phyloP scores from a whole-genome alignment of 2,113 vertebrate species.

The Pollachius pollachius region DNA sequence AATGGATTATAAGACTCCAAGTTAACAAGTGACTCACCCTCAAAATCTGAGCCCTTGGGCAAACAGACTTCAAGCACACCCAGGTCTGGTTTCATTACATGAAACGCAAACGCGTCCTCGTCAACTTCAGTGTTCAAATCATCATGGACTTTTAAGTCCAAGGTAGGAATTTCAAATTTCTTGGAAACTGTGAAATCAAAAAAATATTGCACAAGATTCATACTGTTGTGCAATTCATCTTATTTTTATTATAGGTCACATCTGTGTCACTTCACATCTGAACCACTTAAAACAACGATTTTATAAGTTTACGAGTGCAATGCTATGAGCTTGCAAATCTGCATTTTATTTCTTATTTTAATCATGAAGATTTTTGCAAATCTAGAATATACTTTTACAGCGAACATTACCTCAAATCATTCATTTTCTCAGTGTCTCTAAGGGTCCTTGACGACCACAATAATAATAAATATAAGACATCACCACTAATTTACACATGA shows the following conservation, averaged over 20 bases:
- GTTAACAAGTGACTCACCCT: constrained; percentile 12
- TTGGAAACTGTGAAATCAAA: constrained; percentile 15
- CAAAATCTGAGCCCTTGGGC: not conserved
- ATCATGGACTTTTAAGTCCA: constrained; percentile 30
- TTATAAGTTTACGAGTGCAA: too few species aligned
- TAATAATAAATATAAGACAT: not conserved
- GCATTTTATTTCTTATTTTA: too few species aligned
- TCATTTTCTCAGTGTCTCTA: too few species aligned
- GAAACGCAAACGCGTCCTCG: constrained; percentile 22
- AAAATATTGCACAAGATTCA: not conserved
- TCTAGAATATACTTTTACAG: too few species aligned
- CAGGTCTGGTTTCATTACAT: constrained; percentile 19
- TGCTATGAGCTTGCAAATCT: too few species aligned
- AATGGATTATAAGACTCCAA: not conserved
- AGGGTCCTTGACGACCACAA: too few species aligned
- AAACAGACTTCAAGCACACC: constrained; percentile 20
- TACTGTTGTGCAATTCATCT: not conserved
- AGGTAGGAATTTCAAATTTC: constrained; percentile 14
- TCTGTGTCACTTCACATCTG: not conserved
- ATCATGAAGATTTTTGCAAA: too few species aligned
- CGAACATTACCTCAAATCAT: too few species aligned
- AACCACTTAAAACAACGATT: too few species aligned
- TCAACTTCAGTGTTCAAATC: constrained; percentile 23
- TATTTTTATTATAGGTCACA: not conserved
- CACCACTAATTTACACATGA: not conserved